Conservation (phyloP, 1,140 invertebrate species). For the Megalopta genalis region DNA sequence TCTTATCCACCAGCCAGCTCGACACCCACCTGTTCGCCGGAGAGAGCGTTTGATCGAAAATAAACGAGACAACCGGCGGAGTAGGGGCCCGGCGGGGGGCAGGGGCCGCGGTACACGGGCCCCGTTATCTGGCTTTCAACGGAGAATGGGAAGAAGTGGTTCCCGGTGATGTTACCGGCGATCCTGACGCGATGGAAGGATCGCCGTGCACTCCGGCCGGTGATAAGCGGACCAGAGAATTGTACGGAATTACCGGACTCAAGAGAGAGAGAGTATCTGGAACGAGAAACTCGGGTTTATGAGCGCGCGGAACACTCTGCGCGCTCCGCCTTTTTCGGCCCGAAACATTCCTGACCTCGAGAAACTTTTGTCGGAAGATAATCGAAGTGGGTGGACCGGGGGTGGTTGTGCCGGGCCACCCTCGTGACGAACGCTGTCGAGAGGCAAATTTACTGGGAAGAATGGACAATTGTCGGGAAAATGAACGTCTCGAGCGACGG, state of each 20-base stretch:
- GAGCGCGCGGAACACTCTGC: conserved; percentile 18
- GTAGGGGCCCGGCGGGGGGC: conserved; percentile 4
- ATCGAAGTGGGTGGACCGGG: conserved; percentile 2
- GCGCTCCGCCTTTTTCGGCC: not conserved
- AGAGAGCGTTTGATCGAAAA: conserved; percentile 12
- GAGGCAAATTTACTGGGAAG: not conserved
- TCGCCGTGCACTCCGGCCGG: not conserved
- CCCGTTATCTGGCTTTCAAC: conserved; percentile 30
- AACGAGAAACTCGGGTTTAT: conserved; percentile 35
- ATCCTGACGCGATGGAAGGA: conserved; percentile 27
- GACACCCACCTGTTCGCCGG: conserved; percentile 58
- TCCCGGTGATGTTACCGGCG: not conserved
- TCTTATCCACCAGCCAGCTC: conserved; percentile 30
- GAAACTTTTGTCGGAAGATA: conserved; percentile 19
- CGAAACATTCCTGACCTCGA: conserved; percentile 17
- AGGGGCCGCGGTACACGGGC: conserved; percentile 34
- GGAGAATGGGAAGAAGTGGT: conserved; percentile 24
- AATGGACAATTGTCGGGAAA: not conserved
- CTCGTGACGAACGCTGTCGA: not conserved
- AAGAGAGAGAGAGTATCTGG: conserved; percentile 7
- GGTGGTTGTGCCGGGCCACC: not conserved
- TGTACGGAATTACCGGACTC: conserved; percentile 27
- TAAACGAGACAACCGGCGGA: conserved; percentile 22
- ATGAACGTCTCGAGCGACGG: not conserved
- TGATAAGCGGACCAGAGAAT: conserved; percentile 44